Conservation (phyloP, 2,888 invertebrate genomes). For the Thereva unica region DNA sequence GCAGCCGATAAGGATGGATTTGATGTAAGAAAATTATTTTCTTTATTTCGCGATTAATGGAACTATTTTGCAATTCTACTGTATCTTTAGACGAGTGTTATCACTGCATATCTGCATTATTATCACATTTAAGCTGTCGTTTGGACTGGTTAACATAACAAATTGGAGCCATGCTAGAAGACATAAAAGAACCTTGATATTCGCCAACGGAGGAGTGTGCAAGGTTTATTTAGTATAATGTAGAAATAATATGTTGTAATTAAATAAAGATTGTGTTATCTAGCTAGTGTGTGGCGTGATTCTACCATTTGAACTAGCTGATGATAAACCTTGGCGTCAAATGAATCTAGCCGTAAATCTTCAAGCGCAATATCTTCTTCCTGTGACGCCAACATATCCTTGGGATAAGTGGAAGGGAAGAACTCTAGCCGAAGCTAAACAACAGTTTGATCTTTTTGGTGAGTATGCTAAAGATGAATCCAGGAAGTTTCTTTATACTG, state of each 20-base stretch:
- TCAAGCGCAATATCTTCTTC: slow-evolving; percentile 26
- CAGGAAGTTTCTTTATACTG: slow-evolving; percentile 21
- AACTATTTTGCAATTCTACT: too few relatives aligned
- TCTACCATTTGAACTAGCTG: slow-evolving; percentile 4
- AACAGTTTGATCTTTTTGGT: slow-evolving; percentile 31
- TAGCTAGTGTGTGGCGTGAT: slow-evolving; percentile 24
- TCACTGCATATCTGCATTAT: too few relatives aligned
- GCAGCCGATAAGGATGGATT: too few relatives aligned
- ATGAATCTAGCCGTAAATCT: slow-evolving; percentile 13
- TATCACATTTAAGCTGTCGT: too few relatives aligned
- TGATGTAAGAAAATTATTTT: too few relatives aligned
- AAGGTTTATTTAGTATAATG: neutral
- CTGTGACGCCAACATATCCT: slow-evolving; percentile 13
- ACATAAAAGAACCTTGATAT: slow-evolving; percentile 18
- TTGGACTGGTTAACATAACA: neutral
- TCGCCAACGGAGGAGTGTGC: slow-evolving; percentile 13
- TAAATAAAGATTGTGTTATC: neutral
- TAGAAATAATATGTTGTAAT: neutral
- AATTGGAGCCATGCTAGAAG: neutral
- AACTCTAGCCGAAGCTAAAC: slow-evolving; percentile 9
- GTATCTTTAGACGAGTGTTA: too few relatives aligned
- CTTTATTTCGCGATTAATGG: too few relatives aligned
- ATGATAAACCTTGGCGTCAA: slow-evolving; percentile 23
- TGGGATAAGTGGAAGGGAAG: slow-evolving; percentile 35
- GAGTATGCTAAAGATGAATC: slow-evolving; percentile 35